These are phyloP conservation scores for Otus sunia DNA, from an alignment of 2,113 vertebrate species.

Conservation along the genomic window DNA sequence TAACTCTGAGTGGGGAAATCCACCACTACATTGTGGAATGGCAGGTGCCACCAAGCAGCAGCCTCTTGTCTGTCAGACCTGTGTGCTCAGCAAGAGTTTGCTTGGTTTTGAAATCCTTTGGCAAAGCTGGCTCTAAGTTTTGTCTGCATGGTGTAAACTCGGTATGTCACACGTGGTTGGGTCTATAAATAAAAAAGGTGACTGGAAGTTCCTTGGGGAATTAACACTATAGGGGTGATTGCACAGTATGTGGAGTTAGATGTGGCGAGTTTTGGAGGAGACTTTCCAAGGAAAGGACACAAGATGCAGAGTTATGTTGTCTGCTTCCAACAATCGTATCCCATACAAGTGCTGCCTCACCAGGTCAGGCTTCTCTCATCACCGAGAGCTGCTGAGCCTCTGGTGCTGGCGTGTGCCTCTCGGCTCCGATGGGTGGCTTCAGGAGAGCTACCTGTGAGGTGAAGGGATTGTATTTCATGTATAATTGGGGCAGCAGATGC, in stretches of 20 bases:
- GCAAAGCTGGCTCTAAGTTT: background rate
- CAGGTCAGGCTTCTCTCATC: background rate
- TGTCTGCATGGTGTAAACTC: background rate
- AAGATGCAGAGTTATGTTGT: background rate
- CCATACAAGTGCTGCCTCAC: accelerated
- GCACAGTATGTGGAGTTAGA: background rate
- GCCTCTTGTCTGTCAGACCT: background rate
- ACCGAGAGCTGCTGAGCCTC: background rate
- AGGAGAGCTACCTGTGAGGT: background rate
- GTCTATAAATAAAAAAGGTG: background rate
- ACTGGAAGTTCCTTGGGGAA: background rate
- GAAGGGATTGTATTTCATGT: accelerated
- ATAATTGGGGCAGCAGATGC: background rate
- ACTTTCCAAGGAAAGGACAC: background rate
- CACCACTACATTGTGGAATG: background rate
- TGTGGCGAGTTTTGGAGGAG: background rate
- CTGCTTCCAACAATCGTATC: background rate
- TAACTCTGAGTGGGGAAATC: background rate
- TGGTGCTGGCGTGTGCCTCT: accelerated
- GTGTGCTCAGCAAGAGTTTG: background rate
- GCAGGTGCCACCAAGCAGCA: background rate
- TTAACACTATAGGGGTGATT: background rate
- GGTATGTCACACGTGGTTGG: background rate
- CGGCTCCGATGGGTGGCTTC: accelerated
- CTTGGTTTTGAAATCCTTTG: background rate